Evolutionary conservation across 2,797 vertebrate species (phyloP).

Genomic region (Ctenopoma kingsleyae): DNA sequence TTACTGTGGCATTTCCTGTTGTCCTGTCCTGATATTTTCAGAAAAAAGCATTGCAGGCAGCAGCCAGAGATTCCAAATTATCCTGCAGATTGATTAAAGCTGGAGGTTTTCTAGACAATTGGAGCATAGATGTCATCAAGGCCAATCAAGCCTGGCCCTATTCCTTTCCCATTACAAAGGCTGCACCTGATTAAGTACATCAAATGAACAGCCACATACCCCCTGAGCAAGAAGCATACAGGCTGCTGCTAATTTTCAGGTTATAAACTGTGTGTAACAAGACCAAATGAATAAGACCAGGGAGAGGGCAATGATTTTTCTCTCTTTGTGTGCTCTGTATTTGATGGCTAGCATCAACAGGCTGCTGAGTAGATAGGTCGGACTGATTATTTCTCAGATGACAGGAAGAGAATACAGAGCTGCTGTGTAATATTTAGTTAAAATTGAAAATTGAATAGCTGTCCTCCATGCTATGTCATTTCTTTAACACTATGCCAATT

Average conservation of each 20-base stretch:
- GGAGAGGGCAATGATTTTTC: slow-evolving; percentile 73
- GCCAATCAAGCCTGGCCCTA: slow-evolving; percentile 83
- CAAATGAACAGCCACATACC: slow-evolving; percentile 80
- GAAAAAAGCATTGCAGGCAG: slow-evolving; percentile 56
- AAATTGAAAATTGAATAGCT: slow-evolving; percentile 83
- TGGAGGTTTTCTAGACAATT: slow-evolving; percentile 85
- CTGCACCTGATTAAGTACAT: slow-evolving; percentile 85
- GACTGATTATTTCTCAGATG: slow-evolving; percentile 83
- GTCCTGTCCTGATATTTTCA: slow-evolving; percentile 58
- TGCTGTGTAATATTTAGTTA: slow-evolving; percentile 77
- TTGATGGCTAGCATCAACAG: slow-evolving; percentile 79
- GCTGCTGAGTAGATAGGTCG: slow-evolving; percentile 70
- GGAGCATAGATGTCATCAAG: slow-evolving; percentile 86
- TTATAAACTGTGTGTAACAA: slow-evolving; percentile 80
- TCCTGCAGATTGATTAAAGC: slow-evolving; percentile 83
- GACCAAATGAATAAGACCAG: slow-evolving; percentile 80
- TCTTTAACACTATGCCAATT: slow-evolving; percentile 77
- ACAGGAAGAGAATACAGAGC: slow-evolving; percentile 77
- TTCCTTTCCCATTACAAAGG: slow-evolving; percentile 85
- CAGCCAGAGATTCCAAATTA: slow-evolving; percentile 74
- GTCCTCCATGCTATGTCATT: slow-evolving; percentile 80
- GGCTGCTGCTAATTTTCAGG: slow-evolving; percentile 81
- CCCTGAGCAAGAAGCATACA: slow-evolving; percentile 72
- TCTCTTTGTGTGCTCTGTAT: slow-evolving; percentile 77
- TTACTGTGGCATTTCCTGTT: slow-evolving; percentile 54